Evolutionary conservation across 2,797 vertebrate species (phyloP), one percentile per base, ranked within the genome.

Genomic region (Poecilia picta): DNA sequence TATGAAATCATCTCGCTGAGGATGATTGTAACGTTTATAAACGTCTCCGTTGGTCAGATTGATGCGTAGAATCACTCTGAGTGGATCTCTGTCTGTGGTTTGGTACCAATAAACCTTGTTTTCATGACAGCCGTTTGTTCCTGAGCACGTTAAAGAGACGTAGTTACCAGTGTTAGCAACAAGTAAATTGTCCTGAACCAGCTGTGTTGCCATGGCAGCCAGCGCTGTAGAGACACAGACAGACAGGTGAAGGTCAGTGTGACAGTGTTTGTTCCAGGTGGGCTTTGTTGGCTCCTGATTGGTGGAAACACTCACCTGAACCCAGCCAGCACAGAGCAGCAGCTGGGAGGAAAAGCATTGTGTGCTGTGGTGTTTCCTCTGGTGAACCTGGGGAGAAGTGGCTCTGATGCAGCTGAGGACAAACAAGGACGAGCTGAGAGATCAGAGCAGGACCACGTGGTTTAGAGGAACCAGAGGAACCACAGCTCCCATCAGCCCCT

Each of bases 291-390:
- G 41, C 41, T 43, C 41, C 41, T 43, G 41, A 43, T 43, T 43
- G 41, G 41, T 43, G 43, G 43, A 43, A 43, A 43, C 43, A 43
- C 43, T 43, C 43, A 43, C 87, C 87, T 88, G 81, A 80, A 62
- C 80, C 83, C 83, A 75, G 78, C 74, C 4, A 77, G 75, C 73
- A 79, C 41, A 74, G 80, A 72, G 82, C 81, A 83, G 83, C 86
- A 78, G 74, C 85, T 46, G 85, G 81, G 81, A 88, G 85, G 79
- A 86, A 66, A 81, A 79, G 80, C 87, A 89, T 89, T 28, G 28
- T 85, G 83, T 75, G 53, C 74, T 51, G 77, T 18, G 83, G 8
- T 74, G 83, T 79, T 74, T 85, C 84, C 76, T 88, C 84, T 49
- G 47, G 47, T 49, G 47, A 49, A 49, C 47, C 47, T 49, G 47